phyloP scores from a whole-genome alignment of 2,113 vertebrate genomes.

The human region GRCh38 chr14:93285501-93286000 shows the following conservation, averaged over 20 bases:
- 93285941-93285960: neutral
- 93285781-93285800: slow-evolving; percentile 15
- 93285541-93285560: neutral
- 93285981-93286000: neutral
- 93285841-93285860: neutral
- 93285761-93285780: slow-evolving; percentile 14
- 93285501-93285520: neutral
- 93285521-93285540: neutral
- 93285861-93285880: slow-evolving; percentile 18
- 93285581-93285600: slow-evolving; percentile 17
- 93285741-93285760: neutral
- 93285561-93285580: neutral
- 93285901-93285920: neutral
- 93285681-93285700: neutral
- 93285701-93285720: neutral
- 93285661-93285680: neutral
- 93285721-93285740: neutral
- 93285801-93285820: neutral
- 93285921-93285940: neutral
- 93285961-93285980: neutral
- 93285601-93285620: neutral
- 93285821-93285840: neutral
- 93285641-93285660: neutral
- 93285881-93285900: slow-evolving; percentile 13
- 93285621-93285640: slow-evolving; percentile 27